These are phyloP conservation scores for Anaspis maculata DNA, from an alignment of 2,888 invertebrate species.

Conservation along the genomic window DNA sequence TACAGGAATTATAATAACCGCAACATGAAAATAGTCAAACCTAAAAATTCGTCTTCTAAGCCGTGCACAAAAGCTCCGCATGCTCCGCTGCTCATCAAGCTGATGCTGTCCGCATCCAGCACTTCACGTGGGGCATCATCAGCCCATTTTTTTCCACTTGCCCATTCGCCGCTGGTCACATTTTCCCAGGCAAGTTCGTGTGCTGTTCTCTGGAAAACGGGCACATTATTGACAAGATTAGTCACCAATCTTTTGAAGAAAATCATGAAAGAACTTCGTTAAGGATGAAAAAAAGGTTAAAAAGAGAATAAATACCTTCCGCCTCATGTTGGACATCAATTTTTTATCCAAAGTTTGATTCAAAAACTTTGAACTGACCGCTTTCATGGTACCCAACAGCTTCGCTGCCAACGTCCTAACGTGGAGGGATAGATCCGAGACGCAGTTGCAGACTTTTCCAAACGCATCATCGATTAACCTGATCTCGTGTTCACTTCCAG, in stretches of 20 bases:
- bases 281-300: conserved; percentile 1
- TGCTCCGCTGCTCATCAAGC: conserved; percentile 84
- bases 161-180: conserved; percentile 83
- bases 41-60: conserved; percentile 93
- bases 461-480: conserved; percentile 93
- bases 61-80: conserved; percentile 98
- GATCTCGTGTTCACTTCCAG: conserved; percentile 74
- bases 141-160: conserved; percentile 82
- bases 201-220: conserved; percentile 61
- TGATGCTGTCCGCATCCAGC: conserved; percentile 65
- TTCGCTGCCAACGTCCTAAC: conserved; percentile 80
- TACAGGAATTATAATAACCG: too few relatives aligned
- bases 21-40: too few relatives aligned
- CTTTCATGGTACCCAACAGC: conserved; percentile 76
- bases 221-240: conserved; percentile 3
- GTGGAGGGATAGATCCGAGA: conserved; percentile 86
- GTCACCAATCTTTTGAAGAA: conserved; percentile 1
- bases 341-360: conserved; percentile 97
- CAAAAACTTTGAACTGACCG: conserved; percentile 81
- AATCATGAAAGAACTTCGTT: neutral
- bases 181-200: conserved; percentile 80
- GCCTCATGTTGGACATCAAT: conserved; percentile 86
- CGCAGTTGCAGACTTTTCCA: conserved; percentile 85
- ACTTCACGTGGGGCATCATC: conserved; percentile 74
- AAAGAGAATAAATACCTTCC: conserved; percentile 43